These are phyloP conservation scores for Synanthedon formicaeformis DNA, from an alignment of 2,888 invertebrate species.

Conservation along the genomic window DNA sequence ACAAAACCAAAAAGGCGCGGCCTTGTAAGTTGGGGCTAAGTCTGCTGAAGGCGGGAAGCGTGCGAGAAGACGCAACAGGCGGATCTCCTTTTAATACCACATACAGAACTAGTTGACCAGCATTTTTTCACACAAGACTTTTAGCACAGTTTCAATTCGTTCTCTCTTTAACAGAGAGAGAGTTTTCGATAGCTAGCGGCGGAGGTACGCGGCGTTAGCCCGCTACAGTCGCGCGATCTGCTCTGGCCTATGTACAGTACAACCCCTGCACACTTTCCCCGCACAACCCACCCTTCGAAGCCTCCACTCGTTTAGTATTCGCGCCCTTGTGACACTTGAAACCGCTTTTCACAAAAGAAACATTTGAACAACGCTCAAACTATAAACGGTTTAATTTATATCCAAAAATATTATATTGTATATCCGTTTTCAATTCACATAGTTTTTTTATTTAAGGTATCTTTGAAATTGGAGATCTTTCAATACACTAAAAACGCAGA, in stretches of 20 bases:
- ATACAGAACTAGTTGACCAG: constrained; percentile 32
- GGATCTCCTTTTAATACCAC: constrained; percentile 15
- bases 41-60: constrained; percentile 13
- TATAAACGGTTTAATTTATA: too few species aligned
- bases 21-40: constrained; percentile 12
- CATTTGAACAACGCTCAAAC: not conserved
- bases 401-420: too few species aligned
- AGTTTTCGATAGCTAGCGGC: constrained; percentile 18
- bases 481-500: too few species aligned
- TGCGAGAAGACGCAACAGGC: constrained; percentile 38
- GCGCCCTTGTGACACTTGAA: constrained; percentile 67
- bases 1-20: constrained; percentile 30
- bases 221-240: constrained; percentile 52
- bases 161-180: constrained; percentile 8
- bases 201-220: constrained; percentile 47
- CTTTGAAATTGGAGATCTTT: too few species aligned
- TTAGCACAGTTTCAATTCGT: constrained; percentile 29
- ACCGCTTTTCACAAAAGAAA: constrained; percentile 57
- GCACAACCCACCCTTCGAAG: constrained; percentile 26
- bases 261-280: constrained; percentile 23
- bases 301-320: constrained; percentile 61
- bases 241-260: constrained; percentile 32
- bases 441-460: too few species aligned
- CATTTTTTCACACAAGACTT: constrained; percentile 41
- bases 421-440: too few species aligned